Percentiles rank a stretch among this genome's conserved stretches.
phyloP scores from a whole-genome alignment of 2,797 vertebrate genomes.

The Tenualosa thibaudeaui region DNA sequence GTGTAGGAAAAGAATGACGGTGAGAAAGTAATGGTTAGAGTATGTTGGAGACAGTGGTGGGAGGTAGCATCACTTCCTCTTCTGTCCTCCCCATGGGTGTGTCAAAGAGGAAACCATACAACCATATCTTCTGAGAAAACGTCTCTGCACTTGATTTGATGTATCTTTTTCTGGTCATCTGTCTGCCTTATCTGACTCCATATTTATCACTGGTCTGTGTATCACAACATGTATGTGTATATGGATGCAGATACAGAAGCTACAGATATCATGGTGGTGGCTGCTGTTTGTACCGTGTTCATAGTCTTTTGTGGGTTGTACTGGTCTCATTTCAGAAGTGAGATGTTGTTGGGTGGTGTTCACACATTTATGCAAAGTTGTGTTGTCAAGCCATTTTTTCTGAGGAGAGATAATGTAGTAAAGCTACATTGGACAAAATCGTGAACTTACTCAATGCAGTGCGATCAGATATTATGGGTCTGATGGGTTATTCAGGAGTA shows the following conservation, averaged over 20 bases:
- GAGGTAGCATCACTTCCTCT: neutral
- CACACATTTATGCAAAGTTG: neutral
- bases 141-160: neutral
- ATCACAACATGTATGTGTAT: neutral
- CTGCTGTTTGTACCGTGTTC: too few relatives aligned
- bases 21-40: neutral
- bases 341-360: neutral
- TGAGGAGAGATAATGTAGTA: too few relatives aligned
- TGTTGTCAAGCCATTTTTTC: too few relatives aligned
- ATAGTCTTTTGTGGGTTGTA: neutral
- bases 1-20: neutral
- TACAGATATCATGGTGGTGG: too few relatives aligned
- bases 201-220: neutral
- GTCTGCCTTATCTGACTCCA: neutral
- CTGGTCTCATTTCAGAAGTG: neutral
- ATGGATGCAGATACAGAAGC: neutral
- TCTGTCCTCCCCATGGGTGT: neutral
- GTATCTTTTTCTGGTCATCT: neutral
- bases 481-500: neutral
- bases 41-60: neutral
- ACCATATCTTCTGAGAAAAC: neutral
- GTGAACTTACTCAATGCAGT: neutral
- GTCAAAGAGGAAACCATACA: neutral
- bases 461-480: neutral
- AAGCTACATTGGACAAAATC: neutral